Base-by-base conservation (phyloP, 2,797 vertebrate species). In the Bryconaethiops microstoma region DNA sequence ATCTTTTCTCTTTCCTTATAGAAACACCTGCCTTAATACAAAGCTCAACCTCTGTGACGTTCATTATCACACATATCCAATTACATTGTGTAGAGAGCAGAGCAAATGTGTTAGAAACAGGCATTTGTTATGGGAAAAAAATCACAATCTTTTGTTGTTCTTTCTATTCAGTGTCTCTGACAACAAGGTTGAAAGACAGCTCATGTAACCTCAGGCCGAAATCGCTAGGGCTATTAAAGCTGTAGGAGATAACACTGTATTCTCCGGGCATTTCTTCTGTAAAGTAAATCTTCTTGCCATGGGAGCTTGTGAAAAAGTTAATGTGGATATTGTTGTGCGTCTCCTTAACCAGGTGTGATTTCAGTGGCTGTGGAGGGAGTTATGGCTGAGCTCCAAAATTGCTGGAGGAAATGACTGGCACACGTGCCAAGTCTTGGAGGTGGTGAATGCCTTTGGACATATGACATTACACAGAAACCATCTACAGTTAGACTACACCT, bases 51-150 rank as follows among this genome's bases (percentile, higher is more conserved):
- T 74, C 84, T 81, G 86, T 91, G 90, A 93, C 92, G 90, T 93
- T 93, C 89, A 89, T 93, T 90, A 89, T 80, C 86, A 84, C 83
- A 90, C 87, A 83, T 91, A 88, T 85, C 84, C 90, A 92, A 89
- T 92, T 93, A 90, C 82, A 74, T 81, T 84, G 60, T 63, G 64
- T 65, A 64, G 67, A 79, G 21, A 68, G 64, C 25, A 72, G 65
- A 59, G 77, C 6, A 77, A 62, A 74, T 82, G 79, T 62, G 76
- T 82, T 80, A 62, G 60, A 60, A 78, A 80, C 65, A 57, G 71
- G 69, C 52, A 23, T 23, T 68, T 42, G 4, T 42, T 76, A 55
- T 12, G 25, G 55, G 48, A 74, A 50, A 68, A 71, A 81, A 83
- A 5, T 83, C 82, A 83, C 74, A 19, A 64, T 14, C 55, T 40